These are phyloP conservation scores for Sebastes itinus DNA, from an alignment of 2,797 vertebrate species.

Conservation along the genomic window DNA sequence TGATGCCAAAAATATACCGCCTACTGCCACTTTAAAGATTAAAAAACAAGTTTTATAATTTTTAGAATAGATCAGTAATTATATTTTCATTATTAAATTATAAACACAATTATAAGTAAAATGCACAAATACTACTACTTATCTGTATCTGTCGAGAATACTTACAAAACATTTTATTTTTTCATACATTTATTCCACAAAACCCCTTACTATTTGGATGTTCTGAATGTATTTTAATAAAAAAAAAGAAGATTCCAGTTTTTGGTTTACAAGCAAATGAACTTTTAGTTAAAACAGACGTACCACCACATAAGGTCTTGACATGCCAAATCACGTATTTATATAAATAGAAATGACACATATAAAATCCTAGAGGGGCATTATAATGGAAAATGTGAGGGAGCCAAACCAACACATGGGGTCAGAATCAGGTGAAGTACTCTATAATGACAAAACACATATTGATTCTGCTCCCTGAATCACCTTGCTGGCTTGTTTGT, in stretches of 20 bases:
- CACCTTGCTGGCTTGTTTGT: not conserved
- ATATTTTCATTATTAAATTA: not conserved
- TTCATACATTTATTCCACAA: not conserved
- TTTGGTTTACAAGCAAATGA: not conserved
- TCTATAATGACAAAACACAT: slow-evolving; percentile 24
- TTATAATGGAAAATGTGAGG: not conserved
- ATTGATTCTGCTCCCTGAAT: slow-evolving; percentile 36
- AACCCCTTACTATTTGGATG: not conserved
- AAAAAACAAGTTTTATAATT: not conserved
- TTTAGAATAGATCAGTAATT: not conserved
- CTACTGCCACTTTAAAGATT: too few relatives aligned
- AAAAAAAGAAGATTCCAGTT: not conserved
- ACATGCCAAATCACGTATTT: not conserved
- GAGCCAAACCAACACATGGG: slow-evolving; percentile 16
- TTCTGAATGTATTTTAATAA: not conserved
- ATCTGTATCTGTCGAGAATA: not conserved
- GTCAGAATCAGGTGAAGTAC: slow-evolving; percentile 36
- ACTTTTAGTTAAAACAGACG: not conserved
- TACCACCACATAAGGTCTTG: not conserved
- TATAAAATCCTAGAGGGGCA: not conserved
- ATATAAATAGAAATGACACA: not conserved
- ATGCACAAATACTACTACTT: not conserved
- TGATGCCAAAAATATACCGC: too few relatives aligned
- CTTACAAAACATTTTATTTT: not conserved
- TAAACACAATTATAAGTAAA: not conserved